Percentiles rank a stretch among this genome's conserved stretches.
These are phyloP conservation scores for Tryphoninae sp. DNA, from an alignment of 2,888 invertebrate genomes.

Conservation along the genomic window DNA sequence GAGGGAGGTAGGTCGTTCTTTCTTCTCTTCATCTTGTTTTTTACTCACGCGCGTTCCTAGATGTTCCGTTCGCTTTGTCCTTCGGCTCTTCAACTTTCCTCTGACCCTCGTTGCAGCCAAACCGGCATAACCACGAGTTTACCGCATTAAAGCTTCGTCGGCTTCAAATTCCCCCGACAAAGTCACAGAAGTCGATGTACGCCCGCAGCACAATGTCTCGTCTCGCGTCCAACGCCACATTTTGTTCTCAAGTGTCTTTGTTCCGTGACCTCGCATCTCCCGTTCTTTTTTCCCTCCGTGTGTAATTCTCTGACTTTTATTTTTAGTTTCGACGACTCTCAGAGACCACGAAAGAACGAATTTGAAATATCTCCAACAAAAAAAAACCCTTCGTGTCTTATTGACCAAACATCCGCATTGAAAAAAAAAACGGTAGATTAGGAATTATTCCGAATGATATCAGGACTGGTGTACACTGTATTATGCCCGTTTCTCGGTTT, in stretches of 20 bases:
- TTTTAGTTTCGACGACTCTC: too few relatives aligned
- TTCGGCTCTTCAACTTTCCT: slow-evolving; percentile 24
- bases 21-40: slow-evolving; percentile 51
- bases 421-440: neutral
- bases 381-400: too few relatives aligned
- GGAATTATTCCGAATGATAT: neutral
- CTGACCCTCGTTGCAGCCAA: neutral
- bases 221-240: neutral
- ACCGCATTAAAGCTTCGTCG: slow-evolving; percentile 30
- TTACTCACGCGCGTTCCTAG: neutral
- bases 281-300: too few relatives aligned
- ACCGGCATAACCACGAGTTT: slow-evolving; percentile 26
- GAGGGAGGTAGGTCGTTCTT: slow-evolving; percentile 16
- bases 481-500: neutral
- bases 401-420: neutral
- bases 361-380: too few relatives aligned
- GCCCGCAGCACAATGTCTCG: neutral
- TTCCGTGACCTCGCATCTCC: too few relatives aligned
- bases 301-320: too few relatives aligned
- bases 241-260: slow-evolving; percentile 4
- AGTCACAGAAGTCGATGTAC: slow-evolving; percentile 45
- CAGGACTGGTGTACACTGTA: neutral
- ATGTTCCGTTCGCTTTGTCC: slow-evolving; percentile 3
- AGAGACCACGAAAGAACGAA: too few relatives aligned
- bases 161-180: slow-evolving; percentile 34